Evolutionary conservation across 2,888 invertebrate genomes (phyloP).

Genomic region (Phyllotreta striolata): DNA sequence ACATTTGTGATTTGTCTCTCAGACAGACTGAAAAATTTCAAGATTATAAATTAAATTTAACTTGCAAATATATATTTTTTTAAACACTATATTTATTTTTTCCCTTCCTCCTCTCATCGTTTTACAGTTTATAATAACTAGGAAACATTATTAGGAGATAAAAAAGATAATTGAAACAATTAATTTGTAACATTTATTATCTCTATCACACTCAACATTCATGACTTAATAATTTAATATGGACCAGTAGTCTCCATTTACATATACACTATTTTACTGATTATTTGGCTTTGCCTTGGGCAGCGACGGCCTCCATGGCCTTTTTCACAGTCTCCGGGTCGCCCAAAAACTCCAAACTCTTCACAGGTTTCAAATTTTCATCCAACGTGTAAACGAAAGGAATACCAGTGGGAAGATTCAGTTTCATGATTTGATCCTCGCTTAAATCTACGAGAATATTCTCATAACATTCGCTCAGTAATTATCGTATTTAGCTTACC

Average conservation of each 20-base stretch:
- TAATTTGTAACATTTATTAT: too few relatives aligned
- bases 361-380: constrained; percentile 72
- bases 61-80: too few relatives aligned
- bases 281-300: constrained; percentile 79
- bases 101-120: neutral
- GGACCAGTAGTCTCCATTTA: too few relatives aligned
- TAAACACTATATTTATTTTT: too few relatives aligned
- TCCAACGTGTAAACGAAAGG: constrained; percentile 82
- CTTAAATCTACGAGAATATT: constrained; percentile 65
- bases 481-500: constrained; percentile 39
- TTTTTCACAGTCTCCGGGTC: constrained; percentile 80
- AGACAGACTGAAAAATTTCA: constrained; percentile 43
- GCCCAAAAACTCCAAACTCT: constrained; percentile 77
- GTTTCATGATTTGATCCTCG: constrained; percentile 75
- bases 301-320: constrained; percentile 80
- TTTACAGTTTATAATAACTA: constrained; percentile 1
- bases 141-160: too few relatives aligned
- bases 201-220: too few relatives aligned
- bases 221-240: too few relatives aligned
- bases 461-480: neutral
- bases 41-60: constrained; percentile 33
- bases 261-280: neutral
- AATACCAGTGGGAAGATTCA: constrained; percentile 82
- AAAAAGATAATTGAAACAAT: too few relatives aligned
- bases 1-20: constrained; percentile 40